Base-by-base conservation (phyloP, 2,113 vertebrate species). In the Pangasianodon hypophthalmus region DNA sequence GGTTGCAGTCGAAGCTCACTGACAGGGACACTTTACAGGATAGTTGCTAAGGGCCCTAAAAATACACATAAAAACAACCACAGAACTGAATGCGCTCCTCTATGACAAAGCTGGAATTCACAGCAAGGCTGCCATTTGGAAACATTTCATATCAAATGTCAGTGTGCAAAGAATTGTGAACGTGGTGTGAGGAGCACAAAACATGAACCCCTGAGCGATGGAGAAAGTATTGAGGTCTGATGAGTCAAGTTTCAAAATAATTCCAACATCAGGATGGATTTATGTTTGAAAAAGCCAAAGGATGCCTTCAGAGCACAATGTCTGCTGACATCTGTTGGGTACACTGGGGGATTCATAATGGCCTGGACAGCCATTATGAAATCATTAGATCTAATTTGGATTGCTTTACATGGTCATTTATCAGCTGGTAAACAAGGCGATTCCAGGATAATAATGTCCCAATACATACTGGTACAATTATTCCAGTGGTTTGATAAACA, bases 181-280 rank as follows among this genome's bases (percentile, higher is more conserved):
- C 0, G 14, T 37, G 29, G 3, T n/a, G 44, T 50, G 41, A 80
- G 46, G 0, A 80, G 24, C 77, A 80, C 21, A 81, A 81, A 81
- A 29, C 77, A 81, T 52, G 77, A 48, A 80, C 77, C 48, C 77
- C 29, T 81, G 77, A 81, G 77, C 77, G 52, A 50, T 81, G 77
- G 48, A 52, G n/a, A 52, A 26, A 50, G 26, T 14, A 24, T 11
- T 50, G 0, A 52, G 29, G 13, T 52, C 79, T 81, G 11, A 29
- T 80, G 77, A 52, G 24, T 14, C 8, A 3, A 41, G 2, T 73
- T 29, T 80, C 48, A 29, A 1, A 1, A 6, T 46, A 48, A 26
- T 24, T 79, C 44, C 19, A 79, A 5, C 9, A 44, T 46, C 18
- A 46, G 3, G 8, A 64, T 29, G 26, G 62, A 64, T 26, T 64